Base-by-base conservation (phyloP, 2,797 vertebrate species). In the Anguilla obscura region DNA sequence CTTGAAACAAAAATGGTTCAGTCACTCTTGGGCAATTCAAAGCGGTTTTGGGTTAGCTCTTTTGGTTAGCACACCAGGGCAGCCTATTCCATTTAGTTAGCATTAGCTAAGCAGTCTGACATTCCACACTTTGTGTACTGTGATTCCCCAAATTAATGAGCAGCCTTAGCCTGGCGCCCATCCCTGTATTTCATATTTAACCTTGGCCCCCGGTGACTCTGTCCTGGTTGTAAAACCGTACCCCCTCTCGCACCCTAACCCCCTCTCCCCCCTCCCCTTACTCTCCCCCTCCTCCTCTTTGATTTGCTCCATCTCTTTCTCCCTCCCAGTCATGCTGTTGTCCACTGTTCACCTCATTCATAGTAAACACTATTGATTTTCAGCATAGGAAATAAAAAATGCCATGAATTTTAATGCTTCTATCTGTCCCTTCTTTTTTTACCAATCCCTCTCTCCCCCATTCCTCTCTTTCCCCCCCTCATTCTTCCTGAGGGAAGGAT, bases 351-450 rank as follows among this genome's bases (percentile, higher is more conserved):
- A 94, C 93, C 96, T 96, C 96, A 96, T 96, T 96, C 96, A 96
- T 96, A 96, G 95, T 96, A 96, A 96, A 96, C 96, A 96, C 95
- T 96, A 96, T 96, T 96, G 96, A 96, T 96, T 96, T 96, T 95
- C 95, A 95, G 95, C 95, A 94, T 91, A 91, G 92, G 94, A 95
- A 95, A 95, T 93, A 96, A 96, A 96, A 88, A 95, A 94, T 95
- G 93, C 94, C 95, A 96, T 96, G 96, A 96, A 96, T 96, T 96
- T 96, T 96, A 96, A 96, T 96, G 95, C 91, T 92, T 91, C 93
- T 95, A 94, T 95, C 95, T 95, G 94, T 95, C 94, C 95, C 94
- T 93, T 94, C 93, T 94, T 94, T 94, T 95, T 95, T 94, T 95
- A 94, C 94, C 94, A 95, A 92, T 87, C 92, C 93, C 89, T 89